Evolutionary conservation across 1,140 invertebrate species (phyloP).

Genomic region (Triops cancriformis): DNA sequence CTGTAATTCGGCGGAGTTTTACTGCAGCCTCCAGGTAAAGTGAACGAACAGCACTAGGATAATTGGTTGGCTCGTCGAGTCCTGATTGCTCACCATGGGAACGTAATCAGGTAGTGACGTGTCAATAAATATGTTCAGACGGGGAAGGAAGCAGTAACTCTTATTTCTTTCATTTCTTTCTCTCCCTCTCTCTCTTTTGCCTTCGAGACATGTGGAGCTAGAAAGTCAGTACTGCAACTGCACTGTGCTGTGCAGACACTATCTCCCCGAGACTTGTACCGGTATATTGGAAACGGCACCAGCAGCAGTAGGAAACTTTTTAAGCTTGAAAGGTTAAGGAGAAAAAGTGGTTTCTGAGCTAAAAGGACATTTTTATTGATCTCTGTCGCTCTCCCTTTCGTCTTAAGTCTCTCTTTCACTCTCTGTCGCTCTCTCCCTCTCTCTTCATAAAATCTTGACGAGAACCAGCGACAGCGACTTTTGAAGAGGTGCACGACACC

Average conservation of each 20-base stretch:
- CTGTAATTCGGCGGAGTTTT: neutral
- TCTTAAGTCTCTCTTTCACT: too few species aligned
- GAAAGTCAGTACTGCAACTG: neutral
- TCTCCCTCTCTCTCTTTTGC: too few species aligned
- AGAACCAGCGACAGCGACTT: neutral
- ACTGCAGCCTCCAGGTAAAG: neutral
- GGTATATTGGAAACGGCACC: neutral
- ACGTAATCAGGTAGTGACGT: constrained; percentile 13
- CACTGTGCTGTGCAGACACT: too few species aligned
- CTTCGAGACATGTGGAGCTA: neutral
- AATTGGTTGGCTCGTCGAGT: constrained; percentile 3
- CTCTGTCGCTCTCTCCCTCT: too few species aligned
- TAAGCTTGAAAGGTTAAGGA: neutral
- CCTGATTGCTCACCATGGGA: constrained; percentile 9
- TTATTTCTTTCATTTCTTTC: too few species aligned
- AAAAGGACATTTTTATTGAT: constrained; percentile 1
- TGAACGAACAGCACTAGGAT: neutral
- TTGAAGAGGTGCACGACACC: neutral
- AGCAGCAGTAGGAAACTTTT: neutral
- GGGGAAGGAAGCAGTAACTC: too few species aligned
- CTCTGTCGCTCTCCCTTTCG: neutral
- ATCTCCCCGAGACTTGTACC: neutral
- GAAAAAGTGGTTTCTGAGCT: neutral
- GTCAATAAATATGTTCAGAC: neutral
- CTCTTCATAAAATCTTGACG: neutral